phyloP scores from a whole-genome alignment of 2,113 vertebrate genomes.

The Dicerorhinus sumatrensis region DNA sequence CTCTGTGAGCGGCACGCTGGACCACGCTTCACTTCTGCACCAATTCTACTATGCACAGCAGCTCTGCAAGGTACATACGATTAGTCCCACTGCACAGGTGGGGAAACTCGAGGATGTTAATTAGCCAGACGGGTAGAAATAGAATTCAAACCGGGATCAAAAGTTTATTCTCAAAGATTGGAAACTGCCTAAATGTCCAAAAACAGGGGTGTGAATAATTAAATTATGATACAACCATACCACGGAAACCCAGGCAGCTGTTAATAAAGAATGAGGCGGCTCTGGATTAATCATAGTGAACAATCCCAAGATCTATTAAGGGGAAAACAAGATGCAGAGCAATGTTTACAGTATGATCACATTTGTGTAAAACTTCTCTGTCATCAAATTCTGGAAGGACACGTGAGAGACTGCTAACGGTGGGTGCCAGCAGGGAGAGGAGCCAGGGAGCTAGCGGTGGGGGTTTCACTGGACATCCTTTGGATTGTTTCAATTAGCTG shows the following conservation, averaged over 20 bases:
- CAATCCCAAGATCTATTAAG: neutral
- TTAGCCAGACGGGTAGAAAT: neutral
- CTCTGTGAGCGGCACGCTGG: fast-evolving
- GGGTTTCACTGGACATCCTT: neutral
- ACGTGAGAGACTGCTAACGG: neutral
- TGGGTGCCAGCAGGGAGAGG: neutral
- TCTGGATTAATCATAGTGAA: neutral
- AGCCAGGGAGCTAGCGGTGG: neutral
- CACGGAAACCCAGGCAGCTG: neutral
- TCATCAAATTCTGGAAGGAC: neutral
- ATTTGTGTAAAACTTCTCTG: neutral
- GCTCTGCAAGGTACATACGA: too few species aligned
- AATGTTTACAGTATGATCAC: neutral
- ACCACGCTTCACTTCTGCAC: neutral
- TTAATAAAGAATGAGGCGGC: neutral
- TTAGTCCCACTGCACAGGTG: neutral
- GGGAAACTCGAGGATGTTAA: neutral
- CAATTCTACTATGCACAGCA: neutral
- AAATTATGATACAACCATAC: neutral
- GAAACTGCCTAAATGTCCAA: neutral
- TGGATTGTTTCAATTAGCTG: neutral
- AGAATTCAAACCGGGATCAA: constrained; percentile 9
- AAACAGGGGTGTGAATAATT: neutral
- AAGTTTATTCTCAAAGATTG: constrained; percentile 13
- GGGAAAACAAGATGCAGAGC: neutral